Percentiles rank a stretch among this genome's conserved stretches.
Conservation (phyloP, 30 jellyfish, hydroid and myxozoan genomes). For the Morbakka virulenta region DNA sequence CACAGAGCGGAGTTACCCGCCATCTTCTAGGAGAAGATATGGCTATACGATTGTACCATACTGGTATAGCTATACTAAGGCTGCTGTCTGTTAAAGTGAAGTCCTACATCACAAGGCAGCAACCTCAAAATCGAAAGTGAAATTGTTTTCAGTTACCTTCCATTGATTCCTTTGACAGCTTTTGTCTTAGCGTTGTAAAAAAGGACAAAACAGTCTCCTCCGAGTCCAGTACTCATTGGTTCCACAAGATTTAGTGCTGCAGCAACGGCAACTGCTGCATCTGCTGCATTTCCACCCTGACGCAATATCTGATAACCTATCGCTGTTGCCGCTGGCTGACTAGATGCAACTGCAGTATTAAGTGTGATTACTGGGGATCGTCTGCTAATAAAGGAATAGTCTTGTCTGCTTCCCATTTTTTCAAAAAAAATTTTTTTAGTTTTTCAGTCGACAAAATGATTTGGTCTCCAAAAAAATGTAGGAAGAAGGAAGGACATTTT, state of each 20-base stretch:
- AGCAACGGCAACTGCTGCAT: conserved; percentile 95
- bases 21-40: too few relatives aligned
- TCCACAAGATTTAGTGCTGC: conserved; percentile 84
- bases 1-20: too few relatives aligned
- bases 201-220: conserved; percentile 85
- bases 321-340: conserved; percentile 84
- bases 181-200: conserved; percentile 70
- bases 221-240: conserved; percentile 93
- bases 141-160: conserved; percentile 53
- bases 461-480: too few relatives aligned
- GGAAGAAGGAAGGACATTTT: too few relatives aligned
- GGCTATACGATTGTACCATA: too few relatives aligned
- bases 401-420: too few relatives aligned
- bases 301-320: conserved; percentile 62
- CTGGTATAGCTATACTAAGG: too few relatives aligned
- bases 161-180: conserved; percentile 68
- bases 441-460: too few relatives aligned
- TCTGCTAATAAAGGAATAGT: conserved; percentile 26
- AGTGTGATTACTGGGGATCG: conserved; percentile 74
- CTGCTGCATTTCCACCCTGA: conserved; percentile 94
- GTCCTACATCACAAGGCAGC: too few relatives aligned
- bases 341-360: conserved; percentile 89
- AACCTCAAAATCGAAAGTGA: not conserved
- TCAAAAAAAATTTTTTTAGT: too few relatives aligned
- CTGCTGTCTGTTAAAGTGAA: too few relatives aligned